These are phyloP conservation scores for Zophobas atratus DNA, from an alignment of 1,140 invertebrate genomes.

Conservation along the genomic window DNA sequence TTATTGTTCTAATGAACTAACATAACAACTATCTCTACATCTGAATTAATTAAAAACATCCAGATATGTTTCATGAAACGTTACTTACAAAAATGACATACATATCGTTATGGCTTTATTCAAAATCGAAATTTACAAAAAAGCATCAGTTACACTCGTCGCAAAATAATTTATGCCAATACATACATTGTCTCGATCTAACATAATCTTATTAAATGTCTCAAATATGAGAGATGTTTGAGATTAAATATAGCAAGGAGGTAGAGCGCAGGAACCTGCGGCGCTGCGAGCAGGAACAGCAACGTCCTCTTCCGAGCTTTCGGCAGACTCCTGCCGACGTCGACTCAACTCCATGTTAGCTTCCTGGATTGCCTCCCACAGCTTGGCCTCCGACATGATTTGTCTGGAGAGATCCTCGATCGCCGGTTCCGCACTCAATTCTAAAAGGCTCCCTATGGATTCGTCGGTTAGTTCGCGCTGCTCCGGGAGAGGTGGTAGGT, in stretches of 20 bases:
- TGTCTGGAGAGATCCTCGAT: conserved; percentile 82
- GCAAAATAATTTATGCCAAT: conserved; percentile 22
- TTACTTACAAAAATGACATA: conserved; percentile 28
- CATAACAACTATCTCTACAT: conserved; percentile 16
- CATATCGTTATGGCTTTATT: conserved; percentile 25
- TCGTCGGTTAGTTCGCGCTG: conserved; percentile 71
- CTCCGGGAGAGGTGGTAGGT: conserved; percentile 68
- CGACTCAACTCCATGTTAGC: conserved; percentile 78
- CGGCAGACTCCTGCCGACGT: conserved; percentile 69
- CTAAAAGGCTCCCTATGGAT: conserved; percentile 74
- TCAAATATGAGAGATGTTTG: neutral
- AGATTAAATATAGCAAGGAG: conserved; percentile 64
- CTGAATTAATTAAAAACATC: conserved; percentile 25
- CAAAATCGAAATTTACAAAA: conserved; percentile 14
- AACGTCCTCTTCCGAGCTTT: conserved; percentile 56
- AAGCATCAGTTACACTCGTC: conserved; percentile 26
- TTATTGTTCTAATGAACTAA: conserved; percentile 19
- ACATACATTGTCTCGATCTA: neutral
- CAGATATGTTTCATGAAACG: conserved; percentile 18
- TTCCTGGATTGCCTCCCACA: conserved; percentile 84
- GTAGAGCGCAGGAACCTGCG: conserved; percentile 61
- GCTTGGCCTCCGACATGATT: conserved; percentile 82
- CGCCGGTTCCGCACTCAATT: conserved; percentile 77
- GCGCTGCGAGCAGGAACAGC: conserved; percentile 57
- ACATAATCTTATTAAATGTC: conserved; percentile 3